Conservation (phyloP, 1,140 invertebrate species). For the Leptinotarsa undecemlineata region DNA sequence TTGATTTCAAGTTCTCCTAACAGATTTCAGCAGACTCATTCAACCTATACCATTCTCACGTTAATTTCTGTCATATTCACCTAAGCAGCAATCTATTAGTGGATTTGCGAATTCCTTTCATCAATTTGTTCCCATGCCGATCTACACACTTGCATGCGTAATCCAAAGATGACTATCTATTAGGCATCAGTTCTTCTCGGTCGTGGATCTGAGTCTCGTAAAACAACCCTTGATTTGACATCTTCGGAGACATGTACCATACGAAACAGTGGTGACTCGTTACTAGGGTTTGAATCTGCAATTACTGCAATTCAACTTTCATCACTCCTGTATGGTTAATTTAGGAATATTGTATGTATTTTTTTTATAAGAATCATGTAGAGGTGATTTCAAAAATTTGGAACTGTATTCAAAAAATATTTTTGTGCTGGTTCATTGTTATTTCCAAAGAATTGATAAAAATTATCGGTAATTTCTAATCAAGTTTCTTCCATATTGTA, state of each 20-base stretch:
- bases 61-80: background rate
- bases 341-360: too few species aligned
- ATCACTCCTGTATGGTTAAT: too few species aligned
- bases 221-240: slow-evolving; percentile 17
- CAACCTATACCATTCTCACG: background rate
- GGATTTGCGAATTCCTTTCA: background rate
- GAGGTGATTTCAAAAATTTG: too few species aligned
- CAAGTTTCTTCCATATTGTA: too few species aligned
- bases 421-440: too few species aligned
- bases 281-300: background rate
- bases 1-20: too few species aligned
- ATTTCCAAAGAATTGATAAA: too few species aligned
- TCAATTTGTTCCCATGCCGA: slow-evolving; percentile 16
- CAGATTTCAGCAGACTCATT: too few species aligned
- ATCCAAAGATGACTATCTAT: slow-evolving; percentile 17
- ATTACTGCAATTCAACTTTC: too few species aligned
- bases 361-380: too few species aligned
- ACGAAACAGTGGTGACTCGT: background rate
- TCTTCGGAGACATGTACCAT: background rate
- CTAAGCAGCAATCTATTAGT: background rate
- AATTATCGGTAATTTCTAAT: too few species aligned
- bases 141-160: slow-evolving; percentile 9
- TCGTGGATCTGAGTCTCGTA: background rate
- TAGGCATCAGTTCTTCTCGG: background rate
- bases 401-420: too few species aligned